Evolutionary conservation across 2,888 invertebrate genomes (phyloP).

Genomic region (Timema podura): DNA sequence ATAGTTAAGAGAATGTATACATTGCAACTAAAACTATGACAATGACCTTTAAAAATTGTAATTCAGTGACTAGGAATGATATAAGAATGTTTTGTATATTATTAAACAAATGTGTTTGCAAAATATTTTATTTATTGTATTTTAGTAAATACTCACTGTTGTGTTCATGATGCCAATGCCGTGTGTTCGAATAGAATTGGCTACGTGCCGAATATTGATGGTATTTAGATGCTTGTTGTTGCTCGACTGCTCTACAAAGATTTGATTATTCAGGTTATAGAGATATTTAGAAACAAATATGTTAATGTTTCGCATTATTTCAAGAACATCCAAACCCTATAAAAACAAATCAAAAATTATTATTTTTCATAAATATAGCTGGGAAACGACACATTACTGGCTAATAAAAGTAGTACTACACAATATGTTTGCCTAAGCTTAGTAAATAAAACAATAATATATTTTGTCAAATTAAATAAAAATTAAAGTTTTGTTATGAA

Average conservation of each 20-base stretch:
- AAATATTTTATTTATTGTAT: neutral
- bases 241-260: conserved; percentile 88
- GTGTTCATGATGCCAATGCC: conserved; percentile 96
- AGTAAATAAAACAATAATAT: no score
- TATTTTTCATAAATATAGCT: no score
- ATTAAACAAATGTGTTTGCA: neutral
- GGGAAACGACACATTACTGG: no score
- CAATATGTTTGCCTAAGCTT: no score
- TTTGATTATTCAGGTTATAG: conserved; percentile 95
- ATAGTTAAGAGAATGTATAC: no score
- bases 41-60: no score
- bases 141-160: conserved; percentile 54
- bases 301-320: conserved; percentile 95
- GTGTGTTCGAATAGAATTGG: conserved; percentile 95
- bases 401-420: no score
- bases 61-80: no score
- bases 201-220: conserved; percentile 90
- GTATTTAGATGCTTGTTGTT: conserved; percentile 92
- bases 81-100: no score
- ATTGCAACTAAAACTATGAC: no score
- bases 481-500: no score
- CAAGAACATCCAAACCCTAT: conserved; percentile 87
- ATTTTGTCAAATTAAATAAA: no score
- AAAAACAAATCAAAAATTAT: conserved; percentile 27
- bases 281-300: conserved; percentile 89